These are phyloP conservation scores for Megaceryle maxima DNA, from an alignment of 2,113 vertebrate species.

Conservation along the genomic window DNA sequence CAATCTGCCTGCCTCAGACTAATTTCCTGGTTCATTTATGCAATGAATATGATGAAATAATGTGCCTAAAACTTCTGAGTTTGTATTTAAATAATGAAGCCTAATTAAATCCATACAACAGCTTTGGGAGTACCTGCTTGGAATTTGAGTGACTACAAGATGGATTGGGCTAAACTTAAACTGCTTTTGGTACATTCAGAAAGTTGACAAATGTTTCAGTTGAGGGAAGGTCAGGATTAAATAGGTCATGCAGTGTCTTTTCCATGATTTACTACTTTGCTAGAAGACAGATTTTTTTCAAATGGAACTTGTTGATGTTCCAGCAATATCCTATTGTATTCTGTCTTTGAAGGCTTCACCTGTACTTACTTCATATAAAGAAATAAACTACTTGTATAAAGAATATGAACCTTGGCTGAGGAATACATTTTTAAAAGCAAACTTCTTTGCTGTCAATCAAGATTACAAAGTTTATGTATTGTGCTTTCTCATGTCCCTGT, in stretches of 20 bases:
- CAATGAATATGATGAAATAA: background rate
- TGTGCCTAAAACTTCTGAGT: background rate
- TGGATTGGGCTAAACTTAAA: background rate
- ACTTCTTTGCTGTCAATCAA: background rate
- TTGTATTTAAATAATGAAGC: background rate
- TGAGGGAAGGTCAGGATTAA: background rate
- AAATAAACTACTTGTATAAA: background rate
- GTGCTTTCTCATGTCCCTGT: background rate
- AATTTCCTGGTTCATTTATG: background rate
- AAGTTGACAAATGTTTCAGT: background rate
- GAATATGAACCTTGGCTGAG: background rate
- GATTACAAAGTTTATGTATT: background rate
- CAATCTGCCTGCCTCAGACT: background rate
- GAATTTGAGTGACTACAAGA: background rate
- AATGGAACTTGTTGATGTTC: background rate
- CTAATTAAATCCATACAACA: background rate
- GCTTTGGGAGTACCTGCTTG: background rate
- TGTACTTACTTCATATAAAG: background rate
- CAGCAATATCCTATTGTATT: background rate
- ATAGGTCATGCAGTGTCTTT: background rate
- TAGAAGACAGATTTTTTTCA: background rate
- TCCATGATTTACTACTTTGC: background rate
- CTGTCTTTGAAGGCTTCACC: background rate
- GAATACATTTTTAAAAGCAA: background rate
- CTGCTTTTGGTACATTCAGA: background rate